A percentile compares a stretch with the other conserved stretches of the same genome.
Conservation (phyloP, 2,113 vertebrate species). For the Gadus macrocephalus region DNA sequence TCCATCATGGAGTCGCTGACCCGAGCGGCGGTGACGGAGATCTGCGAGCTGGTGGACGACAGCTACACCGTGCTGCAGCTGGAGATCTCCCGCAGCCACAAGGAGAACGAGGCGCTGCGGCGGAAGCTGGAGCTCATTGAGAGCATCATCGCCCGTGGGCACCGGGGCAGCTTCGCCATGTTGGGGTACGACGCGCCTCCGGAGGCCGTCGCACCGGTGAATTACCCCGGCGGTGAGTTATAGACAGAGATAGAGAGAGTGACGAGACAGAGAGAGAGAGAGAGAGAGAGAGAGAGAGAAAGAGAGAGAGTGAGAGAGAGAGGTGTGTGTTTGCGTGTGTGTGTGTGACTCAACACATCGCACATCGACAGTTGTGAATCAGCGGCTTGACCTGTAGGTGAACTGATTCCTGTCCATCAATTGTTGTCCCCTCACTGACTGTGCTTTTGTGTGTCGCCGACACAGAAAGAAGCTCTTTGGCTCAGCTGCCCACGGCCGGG, state of each 20-base stretch:
- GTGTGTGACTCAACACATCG: too few species aligned
- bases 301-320: too few species aligned
- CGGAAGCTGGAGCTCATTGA: conserved; percentile 60
- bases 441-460: too few species aligned
- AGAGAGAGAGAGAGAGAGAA: too few species aligned
- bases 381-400: too few species aligned
- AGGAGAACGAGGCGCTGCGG: conserved; percentile 58
- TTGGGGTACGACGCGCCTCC: background rate
- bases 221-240: conserved; percentile 30
- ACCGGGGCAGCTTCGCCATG: conserved; percentile 19
- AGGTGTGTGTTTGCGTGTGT: too few species aligned
- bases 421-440: too few species aligned
- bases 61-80: conserved; percentile 49
- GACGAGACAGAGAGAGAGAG: too few species aligned
- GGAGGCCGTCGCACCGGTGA: conserved; percentile 18
- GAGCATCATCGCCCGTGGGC: conserved; percentile 49
- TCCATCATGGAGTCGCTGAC: conserved; percentile 67
- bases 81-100: conserved; percentile 51
- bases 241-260: background rate
- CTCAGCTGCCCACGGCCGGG: too few species aligned
- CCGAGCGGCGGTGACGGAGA: conserved; percentile 59
- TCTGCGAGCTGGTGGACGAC: conserved; percentile 62
- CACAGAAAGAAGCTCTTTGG: too few species aligned
- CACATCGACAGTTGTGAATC: too few species aligned
- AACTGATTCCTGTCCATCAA: too few species aligned